Percentiles rank a stretch among this genome's conserved stretches.
These are phyloP conservation scores for Drosophila atroscutellata DNA, from an alignment of 2,888 invertebrate species.

Conservation along the genomic window DNA sequence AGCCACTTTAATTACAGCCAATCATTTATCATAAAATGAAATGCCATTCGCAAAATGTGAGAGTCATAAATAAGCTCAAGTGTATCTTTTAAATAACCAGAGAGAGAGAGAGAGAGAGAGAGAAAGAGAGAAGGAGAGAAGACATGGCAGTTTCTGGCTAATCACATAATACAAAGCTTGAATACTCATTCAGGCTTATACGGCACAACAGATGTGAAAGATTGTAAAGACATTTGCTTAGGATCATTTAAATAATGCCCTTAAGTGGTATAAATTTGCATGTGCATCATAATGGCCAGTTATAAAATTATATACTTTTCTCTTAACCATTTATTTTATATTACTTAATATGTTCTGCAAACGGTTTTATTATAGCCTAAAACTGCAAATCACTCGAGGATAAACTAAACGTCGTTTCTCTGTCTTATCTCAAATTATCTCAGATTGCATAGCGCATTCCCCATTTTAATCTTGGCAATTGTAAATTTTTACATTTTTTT, in stretches of 20 bases:
- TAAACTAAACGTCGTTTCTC: rapidly evolving
- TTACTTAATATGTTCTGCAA: neutral
- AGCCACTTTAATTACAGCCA: constrained; percentile 69
- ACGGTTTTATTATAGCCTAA: neutral
- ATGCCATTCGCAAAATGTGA: constrained; percentile 58
- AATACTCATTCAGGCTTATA: neutral
- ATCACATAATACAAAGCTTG: neutral
- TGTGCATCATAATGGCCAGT: neutral
- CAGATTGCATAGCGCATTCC: neutral
- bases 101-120: neutral
- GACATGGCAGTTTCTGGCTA: neutral
- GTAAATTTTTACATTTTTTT: neutral
- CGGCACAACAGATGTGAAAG: neutral
- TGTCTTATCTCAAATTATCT: neutral
- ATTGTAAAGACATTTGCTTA: neutral
- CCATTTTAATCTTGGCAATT: neutral
- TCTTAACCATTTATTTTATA: neutral
- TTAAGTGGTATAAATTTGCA: neutral
- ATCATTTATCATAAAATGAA: constrained; percentile 67
- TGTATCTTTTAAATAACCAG: constrained; percentile 30
- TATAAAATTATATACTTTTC: neutral
- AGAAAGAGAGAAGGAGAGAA: neutral
- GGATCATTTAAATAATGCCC: neutral
- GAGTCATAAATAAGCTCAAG: constrained; percentile 57
- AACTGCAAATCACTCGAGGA: neutral